Percentiles rank a stretch among this genome's conserved stretches.
phyloP scores from a whole-genome alignment of 2,797 vertebrate genomes.

The Lateolabrax maculatus region DNA sequence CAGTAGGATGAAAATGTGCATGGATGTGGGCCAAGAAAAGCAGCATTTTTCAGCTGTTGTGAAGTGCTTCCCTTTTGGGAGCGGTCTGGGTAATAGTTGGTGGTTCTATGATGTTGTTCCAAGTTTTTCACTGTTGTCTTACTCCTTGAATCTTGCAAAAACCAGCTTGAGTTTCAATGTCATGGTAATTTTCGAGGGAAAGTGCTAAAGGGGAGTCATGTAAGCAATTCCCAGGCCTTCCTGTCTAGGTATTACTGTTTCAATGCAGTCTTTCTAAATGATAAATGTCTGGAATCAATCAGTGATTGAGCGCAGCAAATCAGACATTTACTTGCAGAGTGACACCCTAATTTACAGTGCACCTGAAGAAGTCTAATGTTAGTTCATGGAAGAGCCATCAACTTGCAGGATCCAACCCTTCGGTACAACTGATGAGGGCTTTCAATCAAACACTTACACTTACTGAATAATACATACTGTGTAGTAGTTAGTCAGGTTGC shows the following conservation, averaged over 20 bases:
- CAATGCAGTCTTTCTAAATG: not conserved
- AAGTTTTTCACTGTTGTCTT: not conserved
- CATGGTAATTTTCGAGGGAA: no score
- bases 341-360: not conserved
- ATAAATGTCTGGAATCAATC: not conserved
- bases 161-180: no score
- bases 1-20: not conserved
- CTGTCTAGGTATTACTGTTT: not conserved
- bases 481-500: not conserved
- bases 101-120: not conserved
- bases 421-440: no score
- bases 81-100: no score
- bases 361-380: not conserved
- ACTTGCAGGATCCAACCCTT: no score
- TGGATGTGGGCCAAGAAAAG: not conserved
- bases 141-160: not conserved
- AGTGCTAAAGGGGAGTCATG: not conserved
- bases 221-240: not conserved
- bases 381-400: not conserved
- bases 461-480: not conserved
- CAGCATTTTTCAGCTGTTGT: not conserved
- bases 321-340: not conserved
- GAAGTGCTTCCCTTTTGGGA: not conserved
- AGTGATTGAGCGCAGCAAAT: not conserved
- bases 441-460: not conserved